A percentile compares a stretch with the other conserved stretches of the same genome.
phyloP scores from a whole-genome alignment of 2,113 vertebrate species.

The Pimephales promelas region DNA sequence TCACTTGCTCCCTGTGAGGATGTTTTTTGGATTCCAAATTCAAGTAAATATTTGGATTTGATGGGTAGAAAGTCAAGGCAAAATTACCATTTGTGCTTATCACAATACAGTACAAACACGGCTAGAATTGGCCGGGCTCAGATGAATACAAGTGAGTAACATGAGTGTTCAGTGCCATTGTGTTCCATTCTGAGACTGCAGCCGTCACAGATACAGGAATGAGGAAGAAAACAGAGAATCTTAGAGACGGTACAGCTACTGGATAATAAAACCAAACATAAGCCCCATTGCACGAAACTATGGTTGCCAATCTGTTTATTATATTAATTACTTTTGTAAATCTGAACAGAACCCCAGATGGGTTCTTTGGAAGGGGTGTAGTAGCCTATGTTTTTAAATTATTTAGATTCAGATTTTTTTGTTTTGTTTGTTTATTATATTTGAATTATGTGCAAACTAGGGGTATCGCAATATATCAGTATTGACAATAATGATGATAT shows the following conservation, averaged over 20 bases:
- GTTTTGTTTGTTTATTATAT: too few relatives aligned
- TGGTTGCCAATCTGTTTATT: background rate
- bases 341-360: background rate
- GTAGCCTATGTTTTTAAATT: background rate
- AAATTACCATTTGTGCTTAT: background rate
- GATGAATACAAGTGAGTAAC: conserved; percentile 7
- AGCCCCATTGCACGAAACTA: background rate
- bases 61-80: background rate
- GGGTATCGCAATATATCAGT: too few relatives aligned
- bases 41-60: conserved; percentile 8
- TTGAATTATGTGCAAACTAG: too few relatives aligned
- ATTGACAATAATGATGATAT: background rate
- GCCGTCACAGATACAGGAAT: background rate
- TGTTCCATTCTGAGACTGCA: conserved; percentile 12
- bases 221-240: conserved; percentile 19
- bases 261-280: background rate
- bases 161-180: conserved; percentile 8
- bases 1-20: background rate
- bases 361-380: background rate
- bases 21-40: conserved; percentile 7
- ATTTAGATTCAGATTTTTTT: too few relatives aligned
- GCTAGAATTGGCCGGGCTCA: background rate
- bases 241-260: background rate
- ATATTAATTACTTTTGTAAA: background rate
- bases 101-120: background rate